Evolutionary conservation across 2,797 vertebrate genomes (phyloP).

Genomic region (Rhinophrynus dorsalis): DNA sequence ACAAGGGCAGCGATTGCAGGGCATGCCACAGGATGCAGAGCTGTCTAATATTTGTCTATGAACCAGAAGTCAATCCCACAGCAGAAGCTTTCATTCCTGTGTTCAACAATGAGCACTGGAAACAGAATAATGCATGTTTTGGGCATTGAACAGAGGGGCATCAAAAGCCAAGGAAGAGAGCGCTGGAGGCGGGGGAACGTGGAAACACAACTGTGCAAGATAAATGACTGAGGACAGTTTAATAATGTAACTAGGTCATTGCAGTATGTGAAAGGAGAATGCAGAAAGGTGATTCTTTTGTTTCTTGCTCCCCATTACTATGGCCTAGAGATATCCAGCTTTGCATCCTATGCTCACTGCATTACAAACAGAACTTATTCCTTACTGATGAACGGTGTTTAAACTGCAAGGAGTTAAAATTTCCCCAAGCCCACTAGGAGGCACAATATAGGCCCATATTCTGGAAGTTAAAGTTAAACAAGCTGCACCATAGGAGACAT

Average conservation of each 20-base stretch:
- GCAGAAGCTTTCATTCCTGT: neutral
- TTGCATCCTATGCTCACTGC: neutral
- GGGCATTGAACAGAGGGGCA: slow-evolving; percentile 2
- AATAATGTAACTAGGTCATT: slow-evolving; percentile 9
- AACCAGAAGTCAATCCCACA: neutral
- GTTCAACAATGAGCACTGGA: neutral
- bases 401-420: too few relatives aligned
- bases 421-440: too few relatives aligned
- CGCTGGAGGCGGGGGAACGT: neutral
- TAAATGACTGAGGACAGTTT: neutral
- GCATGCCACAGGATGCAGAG: too few relatives aligned
- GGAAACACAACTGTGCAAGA: neutral
- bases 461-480: too few relatives aligned
- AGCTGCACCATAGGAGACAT: too few relatives aligned
- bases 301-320: neutral
- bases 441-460: too few relatives aligned
- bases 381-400: too few relatives aligned
- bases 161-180: neutral
- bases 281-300: neutral
- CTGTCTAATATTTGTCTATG: neutral
- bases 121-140: slow-evolving; percentile 1
- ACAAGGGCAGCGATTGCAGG: too few relatives aligned
- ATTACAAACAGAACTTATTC: too few relatives aligned
- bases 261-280: neutral
- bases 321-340: neutral